Base-by-base conservation (phyloP, 2,888 invertebrate genomes). In the Tridacna crocea region DNA sequence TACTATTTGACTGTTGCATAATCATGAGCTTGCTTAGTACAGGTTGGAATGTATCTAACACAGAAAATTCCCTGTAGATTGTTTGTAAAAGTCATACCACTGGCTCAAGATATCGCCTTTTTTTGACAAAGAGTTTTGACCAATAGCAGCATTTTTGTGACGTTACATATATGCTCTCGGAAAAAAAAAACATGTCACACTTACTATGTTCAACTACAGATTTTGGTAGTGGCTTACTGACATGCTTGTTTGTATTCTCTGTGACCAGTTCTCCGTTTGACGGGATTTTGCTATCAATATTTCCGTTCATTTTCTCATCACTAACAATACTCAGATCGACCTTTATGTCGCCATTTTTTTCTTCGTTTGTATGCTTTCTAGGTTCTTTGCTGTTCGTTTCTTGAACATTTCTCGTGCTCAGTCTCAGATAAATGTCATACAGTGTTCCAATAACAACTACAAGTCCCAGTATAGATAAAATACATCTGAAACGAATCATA, bases 371-470 rank as follows among this genome's bases (percentile, higher is more conserved):
- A 55, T 55, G 55, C 19, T 55, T 55, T n/a, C 3, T 36, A 4
- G 11, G 36, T n/a, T 46, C 46, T 4, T 66, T 3, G 4, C 46
- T 46, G 47, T 46, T 46, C n/a, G 6, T 1, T 55, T 55, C 55
- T 15, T 15, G n/a, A 13, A n/a, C 51, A 11, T 48, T 24, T 13
- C 17, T 70, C 48, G 48, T 47, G 10, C 22, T 22, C 51, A 70
- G 19, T 24, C 70, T 70, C 70, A 70, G 17, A n/a, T 24, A 48
- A 19, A 70, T 70, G 51, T 70, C 70, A 51, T 70, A 70, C 24
- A 70, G 47, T 8, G 70, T 70, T 8, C 70, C 70, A 24, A 70
- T 70, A 12, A 70, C 51, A 47, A 51, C 70, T 8, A 70, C 22
- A 51, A 70, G 24, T 22, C 70, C 70, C n/a, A 70, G 22, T 48